Conservation (phyloP, 2,797 vertebrate genomes). For the Craterocephalus amniculus region DNA sequence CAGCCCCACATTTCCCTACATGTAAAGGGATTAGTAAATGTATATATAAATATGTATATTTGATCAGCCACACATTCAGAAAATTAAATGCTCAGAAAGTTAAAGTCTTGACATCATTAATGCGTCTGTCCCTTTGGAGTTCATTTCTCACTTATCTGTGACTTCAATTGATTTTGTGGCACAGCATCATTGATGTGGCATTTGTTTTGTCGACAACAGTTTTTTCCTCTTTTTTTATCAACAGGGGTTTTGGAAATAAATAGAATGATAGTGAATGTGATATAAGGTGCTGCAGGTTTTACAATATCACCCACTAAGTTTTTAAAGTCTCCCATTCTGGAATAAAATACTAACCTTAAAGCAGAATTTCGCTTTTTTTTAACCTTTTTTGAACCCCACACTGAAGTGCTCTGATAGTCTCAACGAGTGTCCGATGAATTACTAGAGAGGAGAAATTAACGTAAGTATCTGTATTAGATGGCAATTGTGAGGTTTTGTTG, state of each 20-base stretch:
- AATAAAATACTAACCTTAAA: constrained; percentile 41
- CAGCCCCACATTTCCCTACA: constrained; percentile 62
- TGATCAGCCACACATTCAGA: constrained; percentile 69
- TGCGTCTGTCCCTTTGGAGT: constrained; percentile 63
- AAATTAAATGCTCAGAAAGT: neutral
- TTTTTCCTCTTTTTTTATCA: neutral
- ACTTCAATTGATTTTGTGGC: constrained; percentile 78
- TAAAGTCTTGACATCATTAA: constrained; percentile 68
- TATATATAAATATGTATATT: constrained; percentile 68
- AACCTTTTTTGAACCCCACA: too few relatives aligned
- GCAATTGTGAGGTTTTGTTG: too few relatives aligned
- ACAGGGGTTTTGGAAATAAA: neutral
- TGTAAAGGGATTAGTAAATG: constrained; percentile 61
- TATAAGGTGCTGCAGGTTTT: constrained; percentile 33
- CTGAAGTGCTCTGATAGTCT: too few relatives aligned
- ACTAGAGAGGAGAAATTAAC: too few relatives aligned
- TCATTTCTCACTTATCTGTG: constrained; percentile 67
- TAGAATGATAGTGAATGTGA: neutral
- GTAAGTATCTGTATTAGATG: too few relatives aligned
- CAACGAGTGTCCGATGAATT: too few relatives aligned
- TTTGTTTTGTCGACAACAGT: constrained; percentile 52
- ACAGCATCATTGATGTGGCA: constrained; percentile 66
- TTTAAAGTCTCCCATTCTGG: constrained; percentile 47
- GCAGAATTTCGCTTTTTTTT: too few relatives aligned
- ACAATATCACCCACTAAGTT: constrained; percentile 36